Evolutionary conservation across 2,797 vertebrate genomes (phyloP), one percentile per base, ranked within the genome.

Genomic region (Fistularia commersonii): DNA sequence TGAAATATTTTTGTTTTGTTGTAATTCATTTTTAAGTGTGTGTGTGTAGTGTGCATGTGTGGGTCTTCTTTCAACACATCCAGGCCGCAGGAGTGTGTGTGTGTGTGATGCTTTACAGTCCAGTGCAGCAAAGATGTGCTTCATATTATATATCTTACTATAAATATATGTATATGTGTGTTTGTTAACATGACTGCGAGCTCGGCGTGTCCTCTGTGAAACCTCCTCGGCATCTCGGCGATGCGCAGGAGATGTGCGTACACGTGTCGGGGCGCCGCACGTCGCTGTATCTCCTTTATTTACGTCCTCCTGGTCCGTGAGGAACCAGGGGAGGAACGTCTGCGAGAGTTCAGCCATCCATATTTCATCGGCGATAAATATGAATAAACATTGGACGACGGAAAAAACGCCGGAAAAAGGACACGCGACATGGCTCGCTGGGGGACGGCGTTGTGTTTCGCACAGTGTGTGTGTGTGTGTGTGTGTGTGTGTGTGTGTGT

Each of bases 341-440:
- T 11, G 7, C 32, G 1, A 43, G 49, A 61, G 54, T 60, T 61
- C 47, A 41, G 60, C 77, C 77, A 85, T 82, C 68, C 59, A 87
- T 85, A 76, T 76, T 82, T 76, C 9, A 85, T 70, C 51, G 13
- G 47, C 48, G 69, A 77, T 77, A 74, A 79, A 82, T 73, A 80
- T 72, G 63, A 76, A 84, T 76, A 80, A 78, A 79, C 59, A n/a
- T n/a, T n/a, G n/a, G n/a, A n/a, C n/a, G 47, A 77, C 66, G 53
- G 61, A 47, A 59, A 67, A 58, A 49, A 57, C 61, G 74, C 69
- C 40, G 49, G 40, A 57, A 49, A 69, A n/a, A n/a, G 56, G 61
- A 69, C 63, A 44, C 43, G 35, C 23, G 54, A 13, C 36, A 34
- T 42, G 11, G 36, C 44, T 57, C 56, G 59, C 1, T 36, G 9